These are phyloP conservation scores for Scalopus aquaticus DNA, from an alignment of 2,113 vertebrate genomes.

Conservation along the genomic window DNA sequence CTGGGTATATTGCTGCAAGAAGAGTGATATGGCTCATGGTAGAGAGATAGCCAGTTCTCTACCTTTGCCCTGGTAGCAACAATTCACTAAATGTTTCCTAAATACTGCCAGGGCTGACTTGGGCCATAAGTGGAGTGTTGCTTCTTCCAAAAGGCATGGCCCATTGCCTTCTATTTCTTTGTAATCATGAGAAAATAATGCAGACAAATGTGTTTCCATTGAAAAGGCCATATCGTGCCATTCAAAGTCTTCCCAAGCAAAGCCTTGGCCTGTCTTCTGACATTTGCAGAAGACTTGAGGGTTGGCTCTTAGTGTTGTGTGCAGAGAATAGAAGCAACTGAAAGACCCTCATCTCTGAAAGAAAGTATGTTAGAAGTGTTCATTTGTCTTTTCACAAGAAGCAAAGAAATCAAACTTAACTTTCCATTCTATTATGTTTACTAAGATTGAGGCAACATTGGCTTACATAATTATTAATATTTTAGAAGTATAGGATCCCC, in stretches of 20 bases:
- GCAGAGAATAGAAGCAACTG: slow-evolving; percentile 55
- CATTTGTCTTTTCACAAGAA: background rate
- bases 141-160: background rate
- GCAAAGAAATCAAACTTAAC: background rate
- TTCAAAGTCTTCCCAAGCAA: background rate
- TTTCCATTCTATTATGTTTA: background rate
- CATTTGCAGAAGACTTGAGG: slow-evolving; percentile 80
- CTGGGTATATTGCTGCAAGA: background rate
- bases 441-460: no score
- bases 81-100: background rate
- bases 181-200: background rate
- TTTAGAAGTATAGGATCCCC: no score
- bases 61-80: background rate
- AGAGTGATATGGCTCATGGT: background rate
- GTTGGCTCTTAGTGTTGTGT: slow-evolving; percentile 81
- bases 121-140: background rate
- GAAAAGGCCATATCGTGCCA: background rate
- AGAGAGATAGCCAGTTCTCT: background rate
- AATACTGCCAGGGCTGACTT: background rate
- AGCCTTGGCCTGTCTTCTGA: slow-evolving; percentile 74
- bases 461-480: no score
- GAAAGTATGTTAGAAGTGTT: background rate
- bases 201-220: background rate
- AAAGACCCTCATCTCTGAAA: slow-evolving; percentile 2
- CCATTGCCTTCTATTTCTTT: background rate